Evolutionary conservation across 2,888 invertebrate species (phyloP).

Genomic region (Brachypterus glaber): DNA sequence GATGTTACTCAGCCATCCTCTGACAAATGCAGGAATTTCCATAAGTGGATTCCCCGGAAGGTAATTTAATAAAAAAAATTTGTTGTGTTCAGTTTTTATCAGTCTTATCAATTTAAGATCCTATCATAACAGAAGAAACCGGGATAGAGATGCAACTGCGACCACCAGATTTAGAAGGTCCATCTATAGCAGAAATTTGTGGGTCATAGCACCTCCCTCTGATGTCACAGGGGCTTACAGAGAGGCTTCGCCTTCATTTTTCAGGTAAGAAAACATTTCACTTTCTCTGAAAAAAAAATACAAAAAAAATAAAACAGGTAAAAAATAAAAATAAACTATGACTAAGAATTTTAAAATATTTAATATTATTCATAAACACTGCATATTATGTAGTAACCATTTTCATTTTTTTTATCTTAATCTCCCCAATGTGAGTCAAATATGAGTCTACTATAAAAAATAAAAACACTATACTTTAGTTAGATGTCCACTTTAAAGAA

Average conservation of each 20-base stretch:
- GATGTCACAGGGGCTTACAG: conserved; percentile 62
- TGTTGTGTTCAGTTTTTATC: conserved; percentile 1
- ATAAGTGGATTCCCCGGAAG: conserved; percentile 25
- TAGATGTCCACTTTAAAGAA: no score
- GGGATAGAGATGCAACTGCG: conserved; percentile 25
- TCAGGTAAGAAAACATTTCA: conserved; percentile 58
- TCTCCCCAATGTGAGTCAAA: no score
- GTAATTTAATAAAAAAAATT: conserved; percentile 15
- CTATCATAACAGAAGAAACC: conserved; percentile 18
- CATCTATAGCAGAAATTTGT: conserved; percentile 67
- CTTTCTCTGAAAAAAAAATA: no score
- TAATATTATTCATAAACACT: no score
- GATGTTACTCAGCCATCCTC: conserved; percentile 43
- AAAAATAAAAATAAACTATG: no score
- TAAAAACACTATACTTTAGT: no score
- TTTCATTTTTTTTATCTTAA: conserved; percentile 9
- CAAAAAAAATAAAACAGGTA: no score
- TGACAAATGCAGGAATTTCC: conserved; percentile 31
- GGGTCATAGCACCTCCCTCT: conserved; percentile 61
- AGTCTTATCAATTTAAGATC: conserved; percentile 2
- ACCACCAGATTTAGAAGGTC: conserved; percentile 51
- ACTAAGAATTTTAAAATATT: no score
- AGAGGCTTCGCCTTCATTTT: conserved; percentile 66
- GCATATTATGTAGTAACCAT: conserved; percentile 3
- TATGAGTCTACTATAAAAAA: no score